Evolutionary conservation across 2,888 invertebrate genomes (phyloP), one percentile per base, ranked within the genome.

Genomic region (Tetragnatha montana): DNA sequence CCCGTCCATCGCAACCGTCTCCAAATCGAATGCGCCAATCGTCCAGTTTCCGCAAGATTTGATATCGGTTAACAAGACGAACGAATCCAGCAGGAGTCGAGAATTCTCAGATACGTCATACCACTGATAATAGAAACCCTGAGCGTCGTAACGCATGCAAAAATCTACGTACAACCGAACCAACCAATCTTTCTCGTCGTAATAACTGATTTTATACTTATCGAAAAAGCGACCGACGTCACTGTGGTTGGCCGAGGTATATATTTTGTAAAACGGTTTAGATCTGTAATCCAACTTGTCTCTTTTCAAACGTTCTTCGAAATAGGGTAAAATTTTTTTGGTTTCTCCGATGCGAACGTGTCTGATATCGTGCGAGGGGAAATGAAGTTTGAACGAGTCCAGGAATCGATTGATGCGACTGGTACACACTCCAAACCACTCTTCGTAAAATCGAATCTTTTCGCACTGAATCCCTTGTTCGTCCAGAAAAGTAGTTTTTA

Each of bases 191-290:
- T 0, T 14, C 6, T 60, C n/a, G 8, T 75, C 49, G 35, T 68
- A 83, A 60, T 83, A 83, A 12, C 22, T 17, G 35, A 83, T 75
- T 47, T 83, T 83, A 12, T 83, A 83, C 10, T 35, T n/a, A n/a
- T 75, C 6, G 19, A 75, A 83, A 68, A 83, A 83, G 4, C 12
- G 12, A 4, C 83, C 83, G 3, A 84, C 69, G 49, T 84, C 68
- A 7, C 69, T 49, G 1, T 68, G 49, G 4, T 12, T 2, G 0
- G 69, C 69, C 0, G 35, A 12, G 0, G 69, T 47, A 19, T 76
- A 84, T 0, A 85, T 6, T 78, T 85, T 85, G 19, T 79, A 85
- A 35, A 85, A 85, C 8, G 78, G 70, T 71, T 85, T 85, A 0
- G 19, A 10, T 12, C 0, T 2, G 50, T 71, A 78, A 8, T 79